These are phyloP conservation scores for Morone saxatilis DNA, from an alignment of 2,113 vertebrate species.

Conservation along the genomic window DNA sequence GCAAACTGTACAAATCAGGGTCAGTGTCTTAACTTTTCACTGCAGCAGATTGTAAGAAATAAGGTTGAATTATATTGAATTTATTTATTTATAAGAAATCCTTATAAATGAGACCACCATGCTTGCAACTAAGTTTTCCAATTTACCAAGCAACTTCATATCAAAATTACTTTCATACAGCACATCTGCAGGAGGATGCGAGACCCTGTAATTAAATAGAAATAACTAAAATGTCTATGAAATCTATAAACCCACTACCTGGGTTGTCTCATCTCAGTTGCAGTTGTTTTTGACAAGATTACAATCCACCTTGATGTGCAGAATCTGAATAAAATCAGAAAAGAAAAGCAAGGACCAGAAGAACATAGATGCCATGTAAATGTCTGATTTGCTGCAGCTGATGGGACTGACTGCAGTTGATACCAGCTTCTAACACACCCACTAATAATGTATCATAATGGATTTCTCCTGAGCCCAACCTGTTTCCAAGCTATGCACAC, in stretches of 20 bases:
- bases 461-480: conserved; percentile 11
- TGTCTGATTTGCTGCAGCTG: conserved; percentile 1
- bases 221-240: not conserved
- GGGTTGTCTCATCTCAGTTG: not conserved
- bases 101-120: not conserved
- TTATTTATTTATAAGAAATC: not conserved
- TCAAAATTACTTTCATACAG: not conserved
- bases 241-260: not conserved
- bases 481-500: not conserved
- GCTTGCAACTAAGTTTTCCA: not conserved
- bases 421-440: not conserved
- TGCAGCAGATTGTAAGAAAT: not conserved
- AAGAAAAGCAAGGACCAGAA: not conserved
- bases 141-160: not conserved
- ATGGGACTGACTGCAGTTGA: not conserved
- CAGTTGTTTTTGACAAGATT: not conserved
- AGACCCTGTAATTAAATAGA: not conserved
- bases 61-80: too few relatives aligned
- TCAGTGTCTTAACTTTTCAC: conserved; percentile 72
- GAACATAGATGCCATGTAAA: not conserved
- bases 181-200: not conserved
- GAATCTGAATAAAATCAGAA: not conserved
- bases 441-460: conserved; percentile 5
- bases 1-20: conserved; percentile 98
- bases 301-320: not conserved